These are phyloP conservation scores for Cyprinella venusta DNA, from an alignment of 2,797 vertebrate genomes.

Conservation along the genomic window DNA sequence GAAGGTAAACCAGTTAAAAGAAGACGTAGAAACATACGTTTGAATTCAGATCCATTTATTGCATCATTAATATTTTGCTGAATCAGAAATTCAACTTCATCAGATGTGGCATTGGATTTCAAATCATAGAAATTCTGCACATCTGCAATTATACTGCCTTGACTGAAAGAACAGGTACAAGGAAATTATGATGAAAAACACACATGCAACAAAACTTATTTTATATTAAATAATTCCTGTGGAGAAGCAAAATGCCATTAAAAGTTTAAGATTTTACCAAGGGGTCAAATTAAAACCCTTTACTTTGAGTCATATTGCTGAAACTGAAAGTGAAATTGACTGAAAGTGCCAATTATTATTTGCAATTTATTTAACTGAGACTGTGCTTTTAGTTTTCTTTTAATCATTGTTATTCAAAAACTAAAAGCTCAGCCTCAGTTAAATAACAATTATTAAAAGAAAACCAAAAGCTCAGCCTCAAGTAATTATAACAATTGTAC, in stretches of 20 bases:
- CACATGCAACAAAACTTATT: background rate
- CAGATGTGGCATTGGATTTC: fast-evolving
- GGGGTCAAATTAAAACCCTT: background rate
- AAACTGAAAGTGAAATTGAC: background rate
- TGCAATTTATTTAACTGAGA: background rate
- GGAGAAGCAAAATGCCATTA: background rate
- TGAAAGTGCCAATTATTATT: background rate
- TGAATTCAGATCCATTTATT: too few relatives aligned
- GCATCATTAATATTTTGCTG: fast-evolving
- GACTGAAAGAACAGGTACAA: background rate
- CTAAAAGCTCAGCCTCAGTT: background rate
- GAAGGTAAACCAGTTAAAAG: background rate
- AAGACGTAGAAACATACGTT: background rate
- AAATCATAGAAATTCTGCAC: constrained; percentile 28
- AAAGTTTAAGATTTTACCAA: background rate
- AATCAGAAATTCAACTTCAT: fast-evolving
- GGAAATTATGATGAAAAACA: background rate
- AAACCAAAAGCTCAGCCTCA: too few relatives aligned
- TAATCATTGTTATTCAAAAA: too few relatives aligned
- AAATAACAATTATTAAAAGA: background rate
- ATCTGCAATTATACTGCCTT: constrained; percentile 38
- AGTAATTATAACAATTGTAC: background rate
- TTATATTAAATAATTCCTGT: background rate
- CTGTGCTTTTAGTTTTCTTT: too few relatives aligned
- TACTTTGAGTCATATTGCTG: background rate